A percentile compares a stretch with the other conserved stretches of the same genome.
Conservation (phyloP, 2,888 invertebrate species). For the Smittia aterrima region DNA sequence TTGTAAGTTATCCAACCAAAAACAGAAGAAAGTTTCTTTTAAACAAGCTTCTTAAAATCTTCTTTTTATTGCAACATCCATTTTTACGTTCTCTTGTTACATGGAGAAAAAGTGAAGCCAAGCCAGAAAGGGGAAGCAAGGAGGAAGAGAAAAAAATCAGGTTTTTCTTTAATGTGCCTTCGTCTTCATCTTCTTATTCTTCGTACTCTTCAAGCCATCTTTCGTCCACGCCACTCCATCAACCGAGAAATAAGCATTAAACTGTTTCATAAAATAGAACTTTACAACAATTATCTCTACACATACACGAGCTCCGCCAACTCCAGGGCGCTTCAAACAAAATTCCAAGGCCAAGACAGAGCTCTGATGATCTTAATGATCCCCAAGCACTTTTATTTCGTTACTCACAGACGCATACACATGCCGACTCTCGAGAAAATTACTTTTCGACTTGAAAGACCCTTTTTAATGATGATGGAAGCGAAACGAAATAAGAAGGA, state of each 20-base stretch:
- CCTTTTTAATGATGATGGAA: constrained; percentile 39
- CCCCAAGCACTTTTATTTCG: constrained; percentile 5
- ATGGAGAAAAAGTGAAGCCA: constrained; percentile 38
- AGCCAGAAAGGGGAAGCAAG: constrained; percentile 28
- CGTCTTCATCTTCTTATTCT: background rate
- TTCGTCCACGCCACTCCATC: constrained; percentile 15
- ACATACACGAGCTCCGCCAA: background rate
- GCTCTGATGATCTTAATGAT: constrained; percentile 36
- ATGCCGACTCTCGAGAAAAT: background rate
- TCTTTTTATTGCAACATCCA: background rate
- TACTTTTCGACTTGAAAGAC: constrained; percentile 23
- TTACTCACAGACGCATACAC: background rate
- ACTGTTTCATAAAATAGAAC: constrained; percentile 27
- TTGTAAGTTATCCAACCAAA: background rate
- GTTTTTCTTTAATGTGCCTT: constrained; percentile 24
- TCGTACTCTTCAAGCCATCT: constrained; percentile 8
- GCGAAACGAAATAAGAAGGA: constrained; percentile 16
- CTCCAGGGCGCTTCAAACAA: background rate
- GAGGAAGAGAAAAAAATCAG: constrained; percentile 33
- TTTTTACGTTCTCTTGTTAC: constrained; percentile 15
- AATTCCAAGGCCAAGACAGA: constrained; percentile 34
- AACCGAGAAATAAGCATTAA: constrained; percentile 8
- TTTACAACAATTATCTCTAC: constrained; percentile 37
- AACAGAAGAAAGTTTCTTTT: background rate
- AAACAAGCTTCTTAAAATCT: background rate